Evolutionary conservation across 2,113 vertebrate species (phyloP), one percentile per base, ranked within the genome.

Genomic region (Macquaria australasica): DNA sequence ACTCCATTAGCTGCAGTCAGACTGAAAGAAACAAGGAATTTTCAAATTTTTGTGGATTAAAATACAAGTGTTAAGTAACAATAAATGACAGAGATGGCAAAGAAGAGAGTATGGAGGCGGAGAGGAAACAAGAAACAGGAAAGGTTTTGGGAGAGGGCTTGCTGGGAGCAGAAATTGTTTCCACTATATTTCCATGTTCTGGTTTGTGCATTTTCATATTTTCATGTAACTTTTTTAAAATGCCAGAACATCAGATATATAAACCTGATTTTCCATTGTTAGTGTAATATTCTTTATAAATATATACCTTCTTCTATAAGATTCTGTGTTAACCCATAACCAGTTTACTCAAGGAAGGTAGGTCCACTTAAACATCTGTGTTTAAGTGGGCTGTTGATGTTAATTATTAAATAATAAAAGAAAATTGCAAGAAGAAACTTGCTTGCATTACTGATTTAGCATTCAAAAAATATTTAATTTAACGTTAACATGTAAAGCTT

Each of bases 1-100:
- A 78, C 43, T 82, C 69, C 64, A 82, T 71, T 76, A 79, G 58
- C 58, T 71, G 70, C 66, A 67, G 71, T 67, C 71, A 28, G 34
- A 34, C 43, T 15, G 20, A 78, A 60, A 63, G n/a, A 83, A 39
- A 68, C 43, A 60, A 10, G 10, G 23, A 71, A 34, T 50, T 72
- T 76, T 31, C 10, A 4, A 39, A 64, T 45, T 80, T 39, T 11
- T 56, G 43, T 50, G 12, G 18, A 63, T 34, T 73, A 39, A 81
- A 60, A 67, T 8, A 58, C 3, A 9, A 74, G 21, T 31, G 11
- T 51, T 28, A 34, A 62, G 37, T 6, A 31, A 78, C 28, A 55
- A 43, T 72, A 48, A 77, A 67, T 62, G 71, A 69, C 0, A 0
- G 45, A 20, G 28, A 53, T 59, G 37, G 28, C 4, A 25, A 50